A percentile compares a stretch with the other conserved stretches of the same genome.
These are phyloP conservation scores for Morpho deidamia DNA, from an alignment of 2,888 invertebrate species.

Conservation along the genomic window DNA sequence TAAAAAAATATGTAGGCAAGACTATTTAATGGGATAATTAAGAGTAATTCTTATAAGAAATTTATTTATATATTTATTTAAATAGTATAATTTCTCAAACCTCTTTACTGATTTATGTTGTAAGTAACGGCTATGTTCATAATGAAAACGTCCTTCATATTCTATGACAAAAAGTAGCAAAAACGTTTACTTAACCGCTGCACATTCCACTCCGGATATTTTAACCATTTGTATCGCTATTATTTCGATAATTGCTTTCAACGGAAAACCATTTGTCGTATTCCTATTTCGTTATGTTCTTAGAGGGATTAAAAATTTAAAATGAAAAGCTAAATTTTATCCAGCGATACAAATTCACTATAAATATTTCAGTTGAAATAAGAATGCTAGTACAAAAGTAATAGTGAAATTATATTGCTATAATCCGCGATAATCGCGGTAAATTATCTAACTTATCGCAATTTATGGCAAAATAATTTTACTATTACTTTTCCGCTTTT, in stretches of 20 bases:
- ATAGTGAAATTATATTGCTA: no score
- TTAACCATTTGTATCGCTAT: conserved; percentile 29
- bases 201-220: conserved; percentile 11
- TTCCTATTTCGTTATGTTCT: conserved; percentile 20
- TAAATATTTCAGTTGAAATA: background rate
- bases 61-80: no score
- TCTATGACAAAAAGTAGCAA: background rate
- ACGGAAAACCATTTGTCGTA: conserved; percentile 43
- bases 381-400: no score
- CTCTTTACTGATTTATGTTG: no score
- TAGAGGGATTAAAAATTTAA: conserved; percentile 1
- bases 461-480: no score
- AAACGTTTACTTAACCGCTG: conserved; percentile 7
- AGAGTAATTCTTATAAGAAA: no score
- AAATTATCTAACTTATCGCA: no score
- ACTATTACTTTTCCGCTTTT: no score
- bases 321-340: background rate
- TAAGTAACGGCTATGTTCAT: no score
- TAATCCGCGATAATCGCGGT: no score
- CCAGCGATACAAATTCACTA: background rate
- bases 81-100: no score
- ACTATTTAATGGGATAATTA: no score
- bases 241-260: conserved; percentile 44
- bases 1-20: background rate
- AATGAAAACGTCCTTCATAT: background rate